These are phyloP conservation scores for Drosophila sechellia DNA, from an alignment of 1,140 invertebrate species.

Conservation along the genomic window DNA sequence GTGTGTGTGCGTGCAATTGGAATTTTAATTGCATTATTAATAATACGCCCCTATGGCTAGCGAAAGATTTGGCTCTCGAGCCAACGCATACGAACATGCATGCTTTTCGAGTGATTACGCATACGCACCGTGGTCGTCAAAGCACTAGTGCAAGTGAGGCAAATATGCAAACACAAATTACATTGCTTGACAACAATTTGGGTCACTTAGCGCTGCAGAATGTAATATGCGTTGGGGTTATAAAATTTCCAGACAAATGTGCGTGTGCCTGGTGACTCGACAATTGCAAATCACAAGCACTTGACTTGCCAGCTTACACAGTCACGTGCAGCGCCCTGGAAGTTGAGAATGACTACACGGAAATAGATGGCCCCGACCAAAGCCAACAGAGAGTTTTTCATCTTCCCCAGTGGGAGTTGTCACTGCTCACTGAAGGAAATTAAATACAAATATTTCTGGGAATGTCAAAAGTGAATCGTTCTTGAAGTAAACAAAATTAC, in stretches of 20 bases:
- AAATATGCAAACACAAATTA: slow-evolving; percentile 35
- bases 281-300: slow-evolving; percentile 64
- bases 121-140: slow-evolving; percentile 61
- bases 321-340: slow-evolving; percentile 21
- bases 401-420: slow-evolving; percentile 13
- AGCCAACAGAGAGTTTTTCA: slow-evolving; percentile 10
- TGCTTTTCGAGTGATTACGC: slow-evolving; percentile 33
- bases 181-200: slow-evolving; percentile 63
- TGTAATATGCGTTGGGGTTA: slow-evolving; percentile 65
- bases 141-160: slow-evolving; percentile 18
- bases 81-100: slow-evolving; percentile 6
- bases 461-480: neutral
- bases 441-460: neutral
- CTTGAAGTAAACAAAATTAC: neutral
- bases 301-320: slow-evolving; percentile 45
- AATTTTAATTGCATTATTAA: slow-evolving; percentile 79
- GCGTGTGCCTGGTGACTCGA: slow-evolving; percentile 41
- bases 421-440: slow-evolving; percentile 21
- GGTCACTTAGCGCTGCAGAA: slow-evolving; percentile 73
- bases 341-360: slow-evolving; percentile 54
- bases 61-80: slow-evolving; percentile 51
- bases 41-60: slow-evolving; percentile 37
- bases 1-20: slow-evolving; percentile 46
- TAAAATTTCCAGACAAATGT: slow-evolving; percentile 74
- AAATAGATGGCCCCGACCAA: slow-evolving; percentile 21